Percentiles rank a stretch among this genome's conserved stretches.
Evolutionary conservation across 1,140 invertebrate species (phyloP).

Genomic region (Drosophila subobscura): DNA sequence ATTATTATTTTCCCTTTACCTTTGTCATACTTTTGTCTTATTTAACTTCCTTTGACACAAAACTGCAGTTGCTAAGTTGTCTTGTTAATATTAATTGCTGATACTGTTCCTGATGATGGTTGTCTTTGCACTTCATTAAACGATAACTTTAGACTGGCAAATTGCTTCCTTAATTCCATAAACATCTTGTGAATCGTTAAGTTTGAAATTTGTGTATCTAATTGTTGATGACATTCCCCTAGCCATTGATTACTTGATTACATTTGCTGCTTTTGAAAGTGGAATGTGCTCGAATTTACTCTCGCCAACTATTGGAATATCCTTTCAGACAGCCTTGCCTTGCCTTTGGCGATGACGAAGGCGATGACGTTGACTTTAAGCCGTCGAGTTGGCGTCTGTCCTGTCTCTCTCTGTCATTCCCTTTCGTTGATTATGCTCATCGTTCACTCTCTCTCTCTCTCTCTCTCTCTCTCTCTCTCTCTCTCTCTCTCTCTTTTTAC

Average conservation of each 20-base stretch:
- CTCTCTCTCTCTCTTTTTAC: slow-evolving; percentile 5
- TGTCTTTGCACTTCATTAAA: no score
- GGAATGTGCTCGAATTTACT: not conserved
- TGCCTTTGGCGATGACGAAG: slow-evolving; percentile 29
- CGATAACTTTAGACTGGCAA: no score
- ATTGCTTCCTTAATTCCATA: not conserved
- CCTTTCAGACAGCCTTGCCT: not conserved
- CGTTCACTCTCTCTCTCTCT: not conserved
- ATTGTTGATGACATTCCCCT: not conserved
- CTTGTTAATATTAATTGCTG: no score
- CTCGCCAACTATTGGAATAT: not conserved
- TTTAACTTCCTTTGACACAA: no score
- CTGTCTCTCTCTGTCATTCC: not conserved
- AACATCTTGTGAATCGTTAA: slow-evolving; percentile 3
- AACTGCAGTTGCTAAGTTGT: no score
- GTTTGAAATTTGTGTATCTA: not conserved
- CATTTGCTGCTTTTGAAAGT: slow-evolving; percentile 17
- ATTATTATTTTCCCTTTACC: no score
- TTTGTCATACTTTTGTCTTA: no score
- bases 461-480: slow-evolving; percentile 6
- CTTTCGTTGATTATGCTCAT: not conserved
- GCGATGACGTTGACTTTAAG: slow-evolving; percentile 30
- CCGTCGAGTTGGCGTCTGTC: slow-evolving; percentile 4
- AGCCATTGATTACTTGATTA: not conserved
- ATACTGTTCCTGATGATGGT: no score